Conservation (phyloP, 1,140 invertebrate genomes). For the Phocides pigmalion region DNA sequence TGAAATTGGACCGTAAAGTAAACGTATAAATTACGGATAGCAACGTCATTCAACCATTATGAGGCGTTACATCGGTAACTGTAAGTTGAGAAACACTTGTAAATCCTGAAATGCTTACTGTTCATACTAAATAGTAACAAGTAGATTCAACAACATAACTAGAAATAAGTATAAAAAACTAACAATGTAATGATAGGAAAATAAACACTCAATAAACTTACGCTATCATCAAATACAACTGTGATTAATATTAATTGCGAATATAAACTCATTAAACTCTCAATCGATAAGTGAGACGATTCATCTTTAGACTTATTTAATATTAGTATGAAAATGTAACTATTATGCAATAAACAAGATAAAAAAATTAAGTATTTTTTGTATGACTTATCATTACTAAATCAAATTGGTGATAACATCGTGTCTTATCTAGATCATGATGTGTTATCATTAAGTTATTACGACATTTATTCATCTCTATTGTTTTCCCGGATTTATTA, state of each 20-base stretch:
- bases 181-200: not conserved
- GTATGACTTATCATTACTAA: slow-evolving; percentile 4
- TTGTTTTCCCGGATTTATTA: no score
- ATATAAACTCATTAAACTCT: not conserved
- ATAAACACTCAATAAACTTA: not conserved
- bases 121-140: not conserved
- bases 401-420: slow-evolving; percentile 14
- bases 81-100: slow-evolving; percentile 15
- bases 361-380: not conserved
- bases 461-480: not conserved
- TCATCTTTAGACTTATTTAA: not conserved
- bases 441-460: not conserved
- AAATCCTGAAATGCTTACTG: not conserved
- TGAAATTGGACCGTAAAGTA: slow-evolving; percentile 45
- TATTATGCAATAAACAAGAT: not conserved
- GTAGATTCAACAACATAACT: not conserved
- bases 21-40: slow-evolving; percentile 61
- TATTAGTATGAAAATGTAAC: not conserved
- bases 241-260: no score
- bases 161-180: not conserved
- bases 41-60: slow-evolving; percentile 31
- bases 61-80: slow-evolving; percentile 11
- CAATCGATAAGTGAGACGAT: not conserved
- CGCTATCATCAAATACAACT: no score
- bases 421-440: slow-evolving; percentile 19